Conservation (phyloP, 2,113 vertebrate species). For the Octodon degus region DNA sequence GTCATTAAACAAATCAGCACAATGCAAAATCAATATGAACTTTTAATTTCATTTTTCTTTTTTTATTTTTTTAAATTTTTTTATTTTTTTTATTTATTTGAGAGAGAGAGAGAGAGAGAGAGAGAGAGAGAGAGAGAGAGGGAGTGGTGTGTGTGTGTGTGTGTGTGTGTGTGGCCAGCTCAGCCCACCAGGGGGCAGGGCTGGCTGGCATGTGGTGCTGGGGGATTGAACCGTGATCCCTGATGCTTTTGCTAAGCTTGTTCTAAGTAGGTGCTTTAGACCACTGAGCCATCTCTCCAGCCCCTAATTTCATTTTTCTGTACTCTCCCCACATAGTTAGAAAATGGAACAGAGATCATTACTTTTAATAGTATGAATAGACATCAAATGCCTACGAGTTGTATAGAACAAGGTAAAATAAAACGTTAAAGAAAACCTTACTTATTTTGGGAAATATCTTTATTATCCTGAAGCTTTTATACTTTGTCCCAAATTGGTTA, state of each 20-base stretch:
- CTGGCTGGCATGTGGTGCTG: no score
- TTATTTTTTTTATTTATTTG: no score
- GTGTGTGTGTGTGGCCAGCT: no score
- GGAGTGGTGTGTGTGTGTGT: no score
- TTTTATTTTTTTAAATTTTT: no score
- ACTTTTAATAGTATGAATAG: background rate
- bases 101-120: no score
- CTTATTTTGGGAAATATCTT: constrained; percentile 1
- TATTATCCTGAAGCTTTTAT: background rate
- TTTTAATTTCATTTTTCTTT: background rate
- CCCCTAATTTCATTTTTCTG: background rate
- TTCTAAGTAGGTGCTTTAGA: no score
- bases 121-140: no score
- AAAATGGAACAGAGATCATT: constrained; percentile 12
- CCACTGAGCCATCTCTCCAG: no score
- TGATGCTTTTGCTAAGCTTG: no score
- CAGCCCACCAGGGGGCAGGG: no score
- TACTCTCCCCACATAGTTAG: background rate
- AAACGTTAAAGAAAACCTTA: background rate
- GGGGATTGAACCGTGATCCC: no score
- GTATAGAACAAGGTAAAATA: background rate
- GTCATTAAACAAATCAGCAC: background rate
- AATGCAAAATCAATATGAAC: background rate
- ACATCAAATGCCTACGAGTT: background rate
- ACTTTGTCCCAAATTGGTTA: background rate